A percentile compares a stretch with the other conserved stretches of the same genome.
Evolutionary conservation across 2,113 vertebrate species (phyloP).

Genomic region (Python bivittatus): DNA sequence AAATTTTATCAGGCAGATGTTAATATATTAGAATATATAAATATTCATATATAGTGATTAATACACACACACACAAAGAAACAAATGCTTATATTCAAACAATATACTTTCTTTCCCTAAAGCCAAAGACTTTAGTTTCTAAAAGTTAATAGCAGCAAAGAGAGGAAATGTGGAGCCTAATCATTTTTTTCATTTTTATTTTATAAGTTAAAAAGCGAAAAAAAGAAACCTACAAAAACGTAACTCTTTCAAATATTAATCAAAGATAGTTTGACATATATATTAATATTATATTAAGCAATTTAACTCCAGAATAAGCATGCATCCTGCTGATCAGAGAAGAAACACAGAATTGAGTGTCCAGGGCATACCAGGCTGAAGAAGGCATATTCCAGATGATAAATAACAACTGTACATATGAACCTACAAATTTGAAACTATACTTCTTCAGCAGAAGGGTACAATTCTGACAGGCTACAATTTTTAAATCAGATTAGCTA

Average conservation of each 20-base stretch:
- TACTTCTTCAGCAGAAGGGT: background rate
- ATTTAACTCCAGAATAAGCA: background rate
- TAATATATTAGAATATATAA: background rate
- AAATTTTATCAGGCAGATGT: background rate
- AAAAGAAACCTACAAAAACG: background rate
- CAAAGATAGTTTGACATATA: background rate
- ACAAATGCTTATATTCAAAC: background rate
- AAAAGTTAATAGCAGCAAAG: background rate
- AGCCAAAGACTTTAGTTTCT: background rate
- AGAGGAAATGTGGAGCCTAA: background rate
- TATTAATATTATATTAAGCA: background rate
- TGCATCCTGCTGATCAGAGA: background rate
- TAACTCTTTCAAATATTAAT: background rate
- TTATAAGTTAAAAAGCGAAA: background rate
- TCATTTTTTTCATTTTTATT: background rate
- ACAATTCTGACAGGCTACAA: constrained; percentile 8
- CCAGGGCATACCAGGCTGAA: background rate
- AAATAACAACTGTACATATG: background rate
- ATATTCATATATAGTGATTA: background rate
- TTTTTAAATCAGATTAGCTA: constrained; percentile 22
- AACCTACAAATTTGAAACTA: background rate
- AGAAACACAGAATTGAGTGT: background rate
- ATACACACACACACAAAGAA: background rate
- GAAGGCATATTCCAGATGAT: background rate
- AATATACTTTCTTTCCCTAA: background rate